Evolutionary conservation across 2,888 invertebrate species (phyloP), one percentile per base, ranked within the genome.

Genomic region (Ditylenchus weischeri): DNA sequence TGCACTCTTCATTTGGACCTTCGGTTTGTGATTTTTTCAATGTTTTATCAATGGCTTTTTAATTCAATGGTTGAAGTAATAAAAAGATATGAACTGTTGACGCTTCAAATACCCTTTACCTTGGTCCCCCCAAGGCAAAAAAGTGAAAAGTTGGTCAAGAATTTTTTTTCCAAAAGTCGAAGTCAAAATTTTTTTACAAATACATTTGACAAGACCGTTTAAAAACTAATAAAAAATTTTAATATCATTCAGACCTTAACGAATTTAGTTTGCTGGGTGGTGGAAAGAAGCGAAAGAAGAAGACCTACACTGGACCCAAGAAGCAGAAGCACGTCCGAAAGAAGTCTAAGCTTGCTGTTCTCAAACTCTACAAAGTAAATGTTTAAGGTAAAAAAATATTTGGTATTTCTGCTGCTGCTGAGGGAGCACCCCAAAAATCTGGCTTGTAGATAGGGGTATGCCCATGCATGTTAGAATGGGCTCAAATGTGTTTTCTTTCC

Each of bases 251-350:
- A 15, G 13, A 54, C 18, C 2, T 35, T 23, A 38, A 13, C 19
- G 8, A 47, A 47, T 62, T 62, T 43, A 68, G 68, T 50, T 48
- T 68, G 59, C 38, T 68, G 19, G 68, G n/a, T n/a, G 96, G 96
- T 83, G 96, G 94, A 84, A 98, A 99, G 89, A 98, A 98, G 85
- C 90, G 96, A 85, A 99, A 98, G 94, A 98, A 99, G 96, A 98
- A 98, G 93, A 96, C 95, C 88, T 99, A 98, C 88, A 96, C 95
- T 74, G 99, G 98, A n/a, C 98, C 96, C 78, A 98, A 99, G 87
- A 99, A 98, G 88, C 95, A 93, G 86, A 96, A 96, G 87, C 98
- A 98, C 87, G 98, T 96, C 91, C 93, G 93, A 90, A 99, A 96
- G 95, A 99, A 99, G 90, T 94, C 98, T 87, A 98, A 98, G 88